phyloP scores from a whole-genome alignment of 2,797 vertebrate species.

The Tenualosa ilisha region DNA sequence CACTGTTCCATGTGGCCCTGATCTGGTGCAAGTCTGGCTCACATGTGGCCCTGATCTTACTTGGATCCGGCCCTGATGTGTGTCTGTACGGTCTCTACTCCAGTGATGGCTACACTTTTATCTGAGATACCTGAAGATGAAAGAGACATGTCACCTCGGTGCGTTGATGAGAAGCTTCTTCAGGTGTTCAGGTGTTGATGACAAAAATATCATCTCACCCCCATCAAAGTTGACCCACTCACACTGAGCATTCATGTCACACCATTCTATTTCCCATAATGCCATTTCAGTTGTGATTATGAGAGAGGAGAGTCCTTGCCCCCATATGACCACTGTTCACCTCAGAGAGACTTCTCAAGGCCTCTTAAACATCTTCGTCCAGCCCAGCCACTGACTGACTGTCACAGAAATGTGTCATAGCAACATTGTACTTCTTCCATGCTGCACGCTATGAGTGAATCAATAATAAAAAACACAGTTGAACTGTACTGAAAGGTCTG shows the following conservation, averaged over 20 bases:
- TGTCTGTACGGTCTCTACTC: no score
- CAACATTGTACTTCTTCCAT: slow-evolving; percentile 41
- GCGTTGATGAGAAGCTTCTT: not conserved
- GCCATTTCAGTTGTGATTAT: not conserved
- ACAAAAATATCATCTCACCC: not conserved
- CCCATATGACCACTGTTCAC: not conserved
- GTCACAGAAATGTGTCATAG: slow-evolving; percentile 25
- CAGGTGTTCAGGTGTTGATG: not conserved
- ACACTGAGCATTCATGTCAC: not conserved
- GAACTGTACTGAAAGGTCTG: slow-evolving; percentile 21
- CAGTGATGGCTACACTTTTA: not conserved
- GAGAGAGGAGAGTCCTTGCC: not conserved
- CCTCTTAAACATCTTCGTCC: slow-evolving; percentile 1
- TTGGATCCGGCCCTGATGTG: not conserved
- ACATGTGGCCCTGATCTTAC: no score
- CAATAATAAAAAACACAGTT: slow-evolving; percentile 44
- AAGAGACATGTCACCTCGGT: not conserved
- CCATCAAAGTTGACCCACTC: not conserved
- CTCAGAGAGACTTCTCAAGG: not conserved
- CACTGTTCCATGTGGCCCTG: not conserved
- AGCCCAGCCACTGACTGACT: not conserved
- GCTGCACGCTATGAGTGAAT: slow-evolving; percentile 46
- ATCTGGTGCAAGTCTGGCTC: not conserved
- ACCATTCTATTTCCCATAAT: not conserved
- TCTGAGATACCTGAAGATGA: not conserved